Base-by-base conservation (phyloP, 2,888 invertebrate genomes). In the Plagodis dolabraria region DNA sequence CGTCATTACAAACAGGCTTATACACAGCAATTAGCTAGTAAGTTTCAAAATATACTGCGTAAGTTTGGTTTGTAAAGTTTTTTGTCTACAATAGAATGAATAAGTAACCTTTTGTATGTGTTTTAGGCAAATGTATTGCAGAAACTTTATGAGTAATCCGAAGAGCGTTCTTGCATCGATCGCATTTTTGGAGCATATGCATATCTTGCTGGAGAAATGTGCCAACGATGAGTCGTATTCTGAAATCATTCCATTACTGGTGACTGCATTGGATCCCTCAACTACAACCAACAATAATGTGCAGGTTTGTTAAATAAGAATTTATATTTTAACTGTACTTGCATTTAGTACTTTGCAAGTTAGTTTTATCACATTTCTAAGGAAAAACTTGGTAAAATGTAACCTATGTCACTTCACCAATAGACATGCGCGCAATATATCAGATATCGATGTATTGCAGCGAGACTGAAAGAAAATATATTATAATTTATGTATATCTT, bases 131-230 rank as follows among this genome's bases (percentile, higher is more conserved):
- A 55, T 60, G n/a, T 69, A 66, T 80, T 83, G 74, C 71, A 96
- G 97, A 82, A 93, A 92, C 68, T 94, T 98, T 58, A 96, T 97
- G 88, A 94, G 95, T 67, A 94, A 95, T 51, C 96, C 96, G 33
- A 97, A 96, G 88, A 96, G 96, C 60, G 95, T 96, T 63, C 96
- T 97, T 86, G 97, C 98, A 9, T 96, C 97, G 0, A 97, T 98
- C 6, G 97, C 96, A 50, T 93, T 99, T 60, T 89, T 99, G 76
- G 98, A 98, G 88, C 97, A 98, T 85, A 92, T 99, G 73, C 98
- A 98, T 86, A 92, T 97, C 65, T 96, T 99, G 66, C 93, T 99
- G 82, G 96, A 96, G 79, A 99, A 98, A 89, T 97, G 98, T 62
- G 95, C 96, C 10, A 92, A 94, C 47, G 96, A 96, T 47, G 97